These are phyloP conservation scores for Oncopeltus fasciatus DNA, from an alignment of 1,140 invertebrate species.

Conservation along the genomic window DNA sequence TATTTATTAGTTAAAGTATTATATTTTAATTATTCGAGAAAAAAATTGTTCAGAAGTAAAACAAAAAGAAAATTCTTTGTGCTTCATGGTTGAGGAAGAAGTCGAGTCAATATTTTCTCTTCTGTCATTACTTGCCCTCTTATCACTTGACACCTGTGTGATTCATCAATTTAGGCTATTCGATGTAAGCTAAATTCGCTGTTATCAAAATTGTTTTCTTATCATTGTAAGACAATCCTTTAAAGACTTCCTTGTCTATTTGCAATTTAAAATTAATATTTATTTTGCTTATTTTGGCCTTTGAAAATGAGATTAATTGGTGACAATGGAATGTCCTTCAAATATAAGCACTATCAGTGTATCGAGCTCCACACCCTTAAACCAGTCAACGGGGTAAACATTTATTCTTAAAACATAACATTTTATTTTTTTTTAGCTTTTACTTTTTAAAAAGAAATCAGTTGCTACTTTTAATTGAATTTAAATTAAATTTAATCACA, in stretches of 20 bases:
- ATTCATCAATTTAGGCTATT: conserved; percentile 15
- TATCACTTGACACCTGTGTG: conserved; percentile 20
- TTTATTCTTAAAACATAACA: too few relatives aligned
- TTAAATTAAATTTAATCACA: too few relatives aligned
- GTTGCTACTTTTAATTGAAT: too few relatives aligned
- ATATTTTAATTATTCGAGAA: too few relatives aligned
- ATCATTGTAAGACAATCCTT: not conserved
- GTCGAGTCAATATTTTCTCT: too few relatives aligned
- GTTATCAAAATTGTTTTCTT: not conserved
- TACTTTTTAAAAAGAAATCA: too few relatives aligned
- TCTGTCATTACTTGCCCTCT: not conserved
- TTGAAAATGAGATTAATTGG: not conserved
- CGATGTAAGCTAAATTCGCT: not conserved
- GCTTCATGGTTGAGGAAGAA: too few relatives aligned
- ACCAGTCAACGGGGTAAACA: too few relatives aligned
- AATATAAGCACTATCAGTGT: not conserved
- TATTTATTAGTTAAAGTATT: not conserved
- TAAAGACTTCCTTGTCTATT: not conserved
- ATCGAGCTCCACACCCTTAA: not conserved
- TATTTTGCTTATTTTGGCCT: not conserved
- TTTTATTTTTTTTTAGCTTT: too few relatives aligned
- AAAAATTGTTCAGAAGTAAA: too few relatives aligned
- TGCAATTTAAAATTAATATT: not conserved
- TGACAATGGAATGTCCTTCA: not conserved
- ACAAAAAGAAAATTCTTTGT: too few relatives aligned